Evolutionary conservation across 2,113 vertebrate genomes (phyloP), one percentile per base, ranked within the genome.

Genomic region (Redunca redunca): DNA sequence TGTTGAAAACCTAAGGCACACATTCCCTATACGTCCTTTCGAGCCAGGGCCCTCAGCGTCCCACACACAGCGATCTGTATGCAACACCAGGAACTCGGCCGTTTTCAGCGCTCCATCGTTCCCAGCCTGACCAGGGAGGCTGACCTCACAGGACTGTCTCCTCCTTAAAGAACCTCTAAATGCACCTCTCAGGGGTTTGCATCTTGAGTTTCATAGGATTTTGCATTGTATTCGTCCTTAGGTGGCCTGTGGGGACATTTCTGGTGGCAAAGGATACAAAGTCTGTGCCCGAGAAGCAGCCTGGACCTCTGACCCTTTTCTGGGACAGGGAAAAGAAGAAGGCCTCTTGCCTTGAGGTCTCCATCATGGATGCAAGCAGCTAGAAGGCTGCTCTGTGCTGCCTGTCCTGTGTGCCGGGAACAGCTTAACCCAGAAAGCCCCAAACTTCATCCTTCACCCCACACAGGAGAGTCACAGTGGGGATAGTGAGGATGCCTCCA

Each of bases 21-120:
- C 43, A 7, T 28, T 14, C 15, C 43, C 12, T 15, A 0, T 2
- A 1, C 4, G 55, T n/a, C 53, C 43, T 89, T 43, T n/a, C 6
- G 8, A 81, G 21, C 36, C 30, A 23, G 0, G 2, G 43, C 84
- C 84, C 77, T 88, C 17, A 19, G 3, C 50, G 25, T 36, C 16
- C n/a, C 33, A 46, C 6, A 28, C 53, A 64, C 57, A 11, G 7
- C 57, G 28, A 25, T 17, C 57, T 17, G 2, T 0, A 1, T 1
- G 15, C 55, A 26, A 3, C 12, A 14, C 93, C 40, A 83, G 74
- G 28, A 85, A 53, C 40, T 25, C 7, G 14, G 87, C 48, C 26
- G 1, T 62, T 60, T 33, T 16, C 48, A 17, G 8, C 0, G 0
- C 1, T 10, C 46, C 12, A 0, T 53, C 58, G 21, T 55, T 85